These are phyloP conservation scores for Drosophila setosimentum DNA, from an alignment of 2,888 invertebrate genomes.

Conservation along the genomic window DNA sequence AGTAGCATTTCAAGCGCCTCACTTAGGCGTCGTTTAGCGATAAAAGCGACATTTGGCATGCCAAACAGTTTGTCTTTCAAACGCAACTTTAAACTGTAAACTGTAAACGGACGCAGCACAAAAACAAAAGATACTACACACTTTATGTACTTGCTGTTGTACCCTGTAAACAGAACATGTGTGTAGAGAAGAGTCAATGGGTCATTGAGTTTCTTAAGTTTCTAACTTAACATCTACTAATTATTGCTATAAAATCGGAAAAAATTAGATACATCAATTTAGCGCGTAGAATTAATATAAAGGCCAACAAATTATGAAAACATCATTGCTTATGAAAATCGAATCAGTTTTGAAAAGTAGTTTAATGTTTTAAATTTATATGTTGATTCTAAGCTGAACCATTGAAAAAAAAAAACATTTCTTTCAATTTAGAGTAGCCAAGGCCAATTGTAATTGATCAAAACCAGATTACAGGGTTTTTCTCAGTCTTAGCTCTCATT, in stretches of 20 bases:
- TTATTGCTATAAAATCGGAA: neutral
- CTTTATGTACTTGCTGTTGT: constrained; percentile 45
- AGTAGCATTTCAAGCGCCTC: constrained; percentile 57
- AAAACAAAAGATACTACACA: constrained; percentile 62
- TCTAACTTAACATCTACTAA: neutral
- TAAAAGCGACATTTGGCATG: constrained; percentile 66
- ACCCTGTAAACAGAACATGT: neutral
- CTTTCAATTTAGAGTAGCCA: too few relatives aligned
- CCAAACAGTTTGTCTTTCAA: constrained; percentile 34
- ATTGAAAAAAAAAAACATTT: neutral
- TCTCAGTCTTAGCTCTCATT: neutral
- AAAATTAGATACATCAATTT: neutral
- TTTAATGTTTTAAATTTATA: neutral
- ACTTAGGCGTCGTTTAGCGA: constrained; percentile 79
- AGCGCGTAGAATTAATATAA: neutral
- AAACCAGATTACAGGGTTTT: constrained; percentile 11
- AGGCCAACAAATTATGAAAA: too few relatives aligned
- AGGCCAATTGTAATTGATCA: neutral
- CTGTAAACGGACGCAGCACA: constrained; percentile 49
- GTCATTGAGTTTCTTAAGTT: neutral
- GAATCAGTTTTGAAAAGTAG: neutral
- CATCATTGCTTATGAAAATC: neutral
- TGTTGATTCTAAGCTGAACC: neutral
- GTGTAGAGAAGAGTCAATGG: neutral
- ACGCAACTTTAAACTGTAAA: constrained; percentile 67